Base-by-base conservation (phyloP, 2,797 vertebrate genomes). In the Sphaeramia orbicularis region DNA sequence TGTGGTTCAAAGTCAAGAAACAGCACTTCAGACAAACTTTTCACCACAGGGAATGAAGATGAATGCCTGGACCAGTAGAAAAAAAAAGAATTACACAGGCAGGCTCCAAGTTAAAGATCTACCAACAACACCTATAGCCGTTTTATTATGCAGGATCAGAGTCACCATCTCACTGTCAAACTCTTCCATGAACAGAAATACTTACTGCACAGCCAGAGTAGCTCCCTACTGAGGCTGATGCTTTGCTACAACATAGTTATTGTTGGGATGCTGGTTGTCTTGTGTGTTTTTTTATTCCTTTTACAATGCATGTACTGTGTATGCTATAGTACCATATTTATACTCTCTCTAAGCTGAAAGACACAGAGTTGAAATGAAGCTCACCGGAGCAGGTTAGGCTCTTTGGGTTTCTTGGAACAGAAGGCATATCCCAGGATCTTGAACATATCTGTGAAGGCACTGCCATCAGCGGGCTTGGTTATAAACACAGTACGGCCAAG, bases 381-480 rank as follows among this genome's bases (percentile, higher is more conserved):
- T 56, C 82, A 99, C 98, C 95, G 87, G n/a, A 90, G 90, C 19
- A 94, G 57, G 37, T 62, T 78, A 11, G 48, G 83, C 1, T 94
- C 93, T 56, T 84, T 81, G 0, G 85, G 78, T 56, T 47, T 91
- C 67, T 69, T 81, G 37, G 94, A 93, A 13, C 95, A 96, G 73
- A 95, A 98, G 14, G 93, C 94, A 0, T 93, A 96, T 0, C 83
- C 80, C n/a, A 99, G 87, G 40, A 99, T 97, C 83, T 77, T 95
- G 85, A 96, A 94, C 95, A 99, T 83, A 58, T 96, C 95, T 0
- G 96, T 96, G 91, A 99, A 99, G 84, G 98, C 96, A 2, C 98
- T 99, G 56, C 98, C 98, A 0, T 99, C 97, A 0, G 97, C 96
- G 0, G 97, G 96, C 71, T 97, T 99, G 62, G 80, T 97, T 94